phyloP scores from a whole-genome alignment of 2,113 vertebrate genomes.

The Cyphomyrus discorhynchus region DNA sequence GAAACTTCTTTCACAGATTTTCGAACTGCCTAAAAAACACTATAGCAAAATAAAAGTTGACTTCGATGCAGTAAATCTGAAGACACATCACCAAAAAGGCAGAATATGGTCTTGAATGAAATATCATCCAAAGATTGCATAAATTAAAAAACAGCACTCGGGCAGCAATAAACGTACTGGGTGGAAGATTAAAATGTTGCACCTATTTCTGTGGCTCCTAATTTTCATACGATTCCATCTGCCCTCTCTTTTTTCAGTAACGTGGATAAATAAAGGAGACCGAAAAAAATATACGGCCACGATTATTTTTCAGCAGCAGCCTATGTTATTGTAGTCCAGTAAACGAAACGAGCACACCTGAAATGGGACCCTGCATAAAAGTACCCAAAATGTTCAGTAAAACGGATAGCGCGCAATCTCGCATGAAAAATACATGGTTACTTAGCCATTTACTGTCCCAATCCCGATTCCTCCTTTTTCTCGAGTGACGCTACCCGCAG shows the following conservation, averaged over 20 bases:
- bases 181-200: background rate
- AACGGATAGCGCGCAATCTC: background rate
- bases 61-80: background rate
- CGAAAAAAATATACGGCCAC: background rate
- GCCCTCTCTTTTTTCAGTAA: background rate
- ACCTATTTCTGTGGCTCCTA: background rate
- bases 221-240: slow-evolving; percentile 12
- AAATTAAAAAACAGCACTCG: background rate
- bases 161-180: background rate
- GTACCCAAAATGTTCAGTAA: background rate
- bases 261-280: background rate
- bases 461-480: background rate
- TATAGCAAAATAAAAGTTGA: background rate
- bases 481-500: background rate
- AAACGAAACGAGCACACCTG: background rate
- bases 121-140: background rate
- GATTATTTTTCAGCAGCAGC: background rate
- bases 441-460: slow-evolving; percentile 3
- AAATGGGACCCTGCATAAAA: background rate
- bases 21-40: background rate
- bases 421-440: slow-evolving; percentile 4
- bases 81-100: background rate
- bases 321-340: slow-evolving; percentile 4
- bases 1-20: background rate
- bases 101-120: background rate